Evolutionary conservation across 2,888 invertebrate genomes (phyloP).

Genomic region (Tiphia femorata): DNA sequence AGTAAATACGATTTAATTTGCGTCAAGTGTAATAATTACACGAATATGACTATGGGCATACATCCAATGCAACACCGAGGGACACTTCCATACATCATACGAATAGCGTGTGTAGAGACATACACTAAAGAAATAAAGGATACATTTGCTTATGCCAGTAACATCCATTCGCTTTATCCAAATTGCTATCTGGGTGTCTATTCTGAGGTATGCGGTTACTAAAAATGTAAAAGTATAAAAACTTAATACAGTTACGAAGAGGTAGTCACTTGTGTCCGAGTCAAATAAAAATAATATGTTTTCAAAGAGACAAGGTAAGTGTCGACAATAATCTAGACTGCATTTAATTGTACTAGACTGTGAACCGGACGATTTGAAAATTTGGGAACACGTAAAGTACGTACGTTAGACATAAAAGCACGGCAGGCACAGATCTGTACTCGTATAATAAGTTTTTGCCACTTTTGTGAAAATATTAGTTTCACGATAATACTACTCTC

Average conservation of each 20-base stretch:
- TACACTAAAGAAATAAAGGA: conserved; percentile 21
- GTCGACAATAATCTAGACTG: conserved; percentile 14
- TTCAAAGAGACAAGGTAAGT: conserved; percentile 12
- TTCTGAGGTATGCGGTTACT: conserved; percentile 67
- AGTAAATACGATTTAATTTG: conserved; percentile 39
- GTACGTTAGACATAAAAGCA: conserved; percentile 22
- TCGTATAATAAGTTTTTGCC: conserved; percentile 45
- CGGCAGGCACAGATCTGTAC: conserved; percentile 46
- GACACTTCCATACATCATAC: conserved; percentile 31
- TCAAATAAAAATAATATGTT: conserved; percentile 48
- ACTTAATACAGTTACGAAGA: conserved; percentile 66
- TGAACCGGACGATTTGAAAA: conserved; percentile 58
- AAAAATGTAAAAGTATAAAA: conserved; percentile 67
- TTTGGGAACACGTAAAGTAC: conserved; percentile 54
- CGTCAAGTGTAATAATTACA: conserved; percentile 38
- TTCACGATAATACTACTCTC: conserved; percentile 39
- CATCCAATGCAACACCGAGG: conserved; percentile 36
- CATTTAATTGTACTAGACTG: conserved; percentile 27
- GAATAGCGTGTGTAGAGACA: conserved; percentile 5
- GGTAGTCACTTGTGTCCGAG: conserved; percentile 62
- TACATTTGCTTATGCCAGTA: conserved; percentile 28
- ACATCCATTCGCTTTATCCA: conserved; percentile 39
- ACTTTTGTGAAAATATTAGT: conserved; percentile 30
- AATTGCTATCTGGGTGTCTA: conserved; percentile 51
- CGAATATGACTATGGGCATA: too few relatives aligned